Evolutionary conservation across 2,797 vertebrate species (phyloP).

Genomic region (Threskiornis aethiopicus): DNA sequence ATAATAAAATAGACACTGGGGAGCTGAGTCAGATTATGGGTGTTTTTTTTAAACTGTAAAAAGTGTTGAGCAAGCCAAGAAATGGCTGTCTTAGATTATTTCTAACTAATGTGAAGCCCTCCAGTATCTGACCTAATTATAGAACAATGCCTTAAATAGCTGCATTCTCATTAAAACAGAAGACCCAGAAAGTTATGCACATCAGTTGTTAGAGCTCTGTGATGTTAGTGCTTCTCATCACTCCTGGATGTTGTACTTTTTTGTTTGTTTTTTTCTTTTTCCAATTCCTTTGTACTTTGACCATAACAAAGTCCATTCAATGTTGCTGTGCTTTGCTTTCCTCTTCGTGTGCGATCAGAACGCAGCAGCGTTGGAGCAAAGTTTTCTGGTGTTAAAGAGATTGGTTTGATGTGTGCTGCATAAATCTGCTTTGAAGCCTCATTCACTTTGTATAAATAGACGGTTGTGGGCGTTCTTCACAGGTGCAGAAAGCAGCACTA

Average conservation of each 20-base stretch:
- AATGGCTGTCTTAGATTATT: neutral
- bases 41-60: neutral
- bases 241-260: rapidly evolving
- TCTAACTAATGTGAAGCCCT: neutral
- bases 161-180: neutral
- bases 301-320: neutral
- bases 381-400: neutral
- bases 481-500: neutral
- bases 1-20: too few relatives aligned
- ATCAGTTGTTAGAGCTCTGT: neutral
- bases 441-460: neutral
- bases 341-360: neutral
- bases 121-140: neutral
- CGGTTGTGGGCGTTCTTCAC: rapidly evolving
- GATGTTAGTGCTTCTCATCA: neutral
- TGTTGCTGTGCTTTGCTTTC: neutral
- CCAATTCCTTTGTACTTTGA: neutral
- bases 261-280: neutral
- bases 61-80: neutral
- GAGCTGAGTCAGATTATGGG: neutral
- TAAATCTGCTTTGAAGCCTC: neutral
- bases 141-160: neutral
- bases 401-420: rapidly evolving
- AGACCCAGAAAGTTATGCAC: neutral
- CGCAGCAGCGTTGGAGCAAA: neutral